Percentiles rank a stretch among this genome's conserved stretches.
phyloP scores from a whole-genome alignment of 1,140 invertebrate genomes.

The Euura saliciscinereae region DNA sequence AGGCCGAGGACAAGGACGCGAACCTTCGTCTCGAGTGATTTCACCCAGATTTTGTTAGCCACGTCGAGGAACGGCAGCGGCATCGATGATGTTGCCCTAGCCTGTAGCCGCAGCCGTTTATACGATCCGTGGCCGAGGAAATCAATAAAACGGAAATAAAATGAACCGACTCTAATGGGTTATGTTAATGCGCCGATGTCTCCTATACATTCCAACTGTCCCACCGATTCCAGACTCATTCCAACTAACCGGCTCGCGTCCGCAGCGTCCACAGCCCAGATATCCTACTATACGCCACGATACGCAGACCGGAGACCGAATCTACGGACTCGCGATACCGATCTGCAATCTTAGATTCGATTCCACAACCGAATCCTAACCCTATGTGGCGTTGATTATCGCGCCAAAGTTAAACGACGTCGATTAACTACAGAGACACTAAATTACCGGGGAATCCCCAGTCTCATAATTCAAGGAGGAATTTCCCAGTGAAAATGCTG shows the following conservation, averaged over 20 bases:
- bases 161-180: conserved; percentile 18
- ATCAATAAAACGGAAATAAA: conserved; percentile 31
- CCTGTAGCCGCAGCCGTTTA: not conserved
- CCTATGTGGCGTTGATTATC: not conserved
- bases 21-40: too few species aligned
- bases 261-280: not conserved
- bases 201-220: conserved; percentile 9
- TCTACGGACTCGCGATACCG: not conserved
- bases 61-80: too few species aligned
- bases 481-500: too few species aligned
- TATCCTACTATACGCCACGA: not conserved
- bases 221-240: not conserved
- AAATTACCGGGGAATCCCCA: too few species aligned
- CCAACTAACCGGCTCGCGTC: conserved; percentile 1
- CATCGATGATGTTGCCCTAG: too few species aligned
- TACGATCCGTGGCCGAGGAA: not conserved
- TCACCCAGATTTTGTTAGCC: too few species aligned
- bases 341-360: not conserved
- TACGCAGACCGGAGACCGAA: not conserved
- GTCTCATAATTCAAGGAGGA: too few species aligned
- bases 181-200: conserved; percentile 13
- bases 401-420: conserved; percentile 1
- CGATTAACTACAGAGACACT: not conserved
- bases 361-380: not conserved
- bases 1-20: too few species aligned